Evolutionary conservation across 2,113 vertebrate genomes (phyloP).

Genomic region (Axis porcinus): DNA sequence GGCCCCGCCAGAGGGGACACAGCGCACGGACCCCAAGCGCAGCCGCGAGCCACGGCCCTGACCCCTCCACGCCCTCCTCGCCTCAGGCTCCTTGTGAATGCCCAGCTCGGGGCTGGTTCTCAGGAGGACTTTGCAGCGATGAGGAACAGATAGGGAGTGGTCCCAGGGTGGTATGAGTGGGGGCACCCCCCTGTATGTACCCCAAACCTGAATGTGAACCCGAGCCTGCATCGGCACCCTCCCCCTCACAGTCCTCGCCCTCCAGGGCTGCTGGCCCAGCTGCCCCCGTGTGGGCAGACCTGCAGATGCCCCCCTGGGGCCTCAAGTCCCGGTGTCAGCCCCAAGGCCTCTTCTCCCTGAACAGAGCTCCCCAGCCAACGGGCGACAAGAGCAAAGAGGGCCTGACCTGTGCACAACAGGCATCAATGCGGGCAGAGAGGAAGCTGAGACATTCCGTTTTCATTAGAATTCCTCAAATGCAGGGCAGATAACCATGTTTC

Average conservation of each 20-base stretch:
- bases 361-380: background rate
- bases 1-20: background rate
- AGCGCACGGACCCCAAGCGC: background rate
- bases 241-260: background rate
- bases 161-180: background rate
- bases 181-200: background rate
- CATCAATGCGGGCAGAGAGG: background rate
- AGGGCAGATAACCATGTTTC: background rate
- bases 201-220: background rate
- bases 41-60: rapidly evolving
- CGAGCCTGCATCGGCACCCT: background rate
- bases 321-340: background rate
- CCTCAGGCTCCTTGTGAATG: background rate
- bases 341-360: background rate
- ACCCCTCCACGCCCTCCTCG: background rate
- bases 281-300: background rate
- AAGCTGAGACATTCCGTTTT: background rate
- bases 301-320: background rate
- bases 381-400: background rate
- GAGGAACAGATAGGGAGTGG: background rate
- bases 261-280: background rate
- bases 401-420: background rate
- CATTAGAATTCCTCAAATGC: background rate
- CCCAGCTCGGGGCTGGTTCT: background rate
- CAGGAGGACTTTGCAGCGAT: background rate